Percentiles rank a stretch among this genome's conserved stretches.
Conservation (phyloP, 2,113 vertebrate species). For the Indri indri region DNA sequence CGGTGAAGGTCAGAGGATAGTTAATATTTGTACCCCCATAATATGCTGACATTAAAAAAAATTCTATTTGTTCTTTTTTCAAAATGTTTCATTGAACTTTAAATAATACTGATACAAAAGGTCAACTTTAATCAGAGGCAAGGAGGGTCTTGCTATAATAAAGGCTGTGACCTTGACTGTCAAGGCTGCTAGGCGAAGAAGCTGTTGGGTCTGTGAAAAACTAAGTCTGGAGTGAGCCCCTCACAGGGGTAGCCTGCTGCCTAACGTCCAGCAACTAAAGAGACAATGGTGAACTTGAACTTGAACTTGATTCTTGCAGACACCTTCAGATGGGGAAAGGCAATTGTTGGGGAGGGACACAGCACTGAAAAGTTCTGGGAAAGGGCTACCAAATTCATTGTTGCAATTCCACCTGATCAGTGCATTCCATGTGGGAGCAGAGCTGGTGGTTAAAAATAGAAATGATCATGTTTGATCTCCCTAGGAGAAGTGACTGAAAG, state of each 20-base stretch:
- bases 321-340: not conserved
- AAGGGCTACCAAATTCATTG: not conserved
- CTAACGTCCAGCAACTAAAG: not conserved
- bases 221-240: not conserved
- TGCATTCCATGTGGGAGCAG: not conserved
- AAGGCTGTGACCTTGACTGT: not conserved
- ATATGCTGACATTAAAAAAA: not conserved
- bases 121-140: not conserved
- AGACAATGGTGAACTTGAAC: not conserved
- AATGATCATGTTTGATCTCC: not conserved
- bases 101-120: not conserved
- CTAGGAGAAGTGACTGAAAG: not conserved
- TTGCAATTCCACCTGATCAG: not conserved
- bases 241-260: not conserved
- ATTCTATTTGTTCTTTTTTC: not conserved
- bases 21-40: not conserved
- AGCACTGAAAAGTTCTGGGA: not conserved
- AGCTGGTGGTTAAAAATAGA: not conserved
- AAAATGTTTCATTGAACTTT: not conserved
- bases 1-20: not conserved
- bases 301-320: not conserved
- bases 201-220: not conserved
- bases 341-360: not conserved
- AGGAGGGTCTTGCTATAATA: not conserved
- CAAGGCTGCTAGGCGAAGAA: not conserved